Conservation (phyloP, 2,113 vertebrate genomes). For the Apodemus sylvaticus region DNA sequence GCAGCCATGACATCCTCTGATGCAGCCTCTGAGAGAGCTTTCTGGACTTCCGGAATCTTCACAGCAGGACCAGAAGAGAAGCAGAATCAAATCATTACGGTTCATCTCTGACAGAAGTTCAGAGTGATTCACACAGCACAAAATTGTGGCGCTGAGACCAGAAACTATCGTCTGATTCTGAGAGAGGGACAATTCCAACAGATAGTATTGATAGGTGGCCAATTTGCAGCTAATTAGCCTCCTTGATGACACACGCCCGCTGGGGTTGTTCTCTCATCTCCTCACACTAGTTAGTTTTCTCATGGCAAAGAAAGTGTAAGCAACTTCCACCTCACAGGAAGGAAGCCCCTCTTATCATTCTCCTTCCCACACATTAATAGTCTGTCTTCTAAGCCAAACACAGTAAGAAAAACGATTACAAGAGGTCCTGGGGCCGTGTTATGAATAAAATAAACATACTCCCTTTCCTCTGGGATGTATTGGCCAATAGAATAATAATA, state of each 20-base stretch:
- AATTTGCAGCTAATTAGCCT: background rate
- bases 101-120: background rate
- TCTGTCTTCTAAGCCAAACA: background rate
- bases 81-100: background rate
- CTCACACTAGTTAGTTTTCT: background rate
- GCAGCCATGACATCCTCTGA: background rate
- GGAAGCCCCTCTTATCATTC: background rate
- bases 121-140: background rate
- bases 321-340: background rate
- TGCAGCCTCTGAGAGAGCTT: accelerated
- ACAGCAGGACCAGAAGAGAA: background rate
- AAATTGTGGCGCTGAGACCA: background rate
- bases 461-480: background rate
- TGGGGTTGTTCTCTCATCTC: background rate
- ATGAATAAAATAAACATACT: background rate
- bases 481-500: background rate
- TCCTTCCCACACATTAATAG: background rate
- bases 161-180: background rate
- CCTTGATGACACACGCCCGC: background rate
- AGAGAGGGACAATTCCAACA: background rate
- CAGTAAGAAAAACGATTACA: background rate
- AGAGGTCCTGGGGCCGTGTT: background rate
- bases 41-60: background rate
- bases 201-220: background rate
- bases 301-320: background rate